phyloP scores from a whole-genome alignment of 1,140 invertebrate genomes.

The Zophobas atratus region DNA sequence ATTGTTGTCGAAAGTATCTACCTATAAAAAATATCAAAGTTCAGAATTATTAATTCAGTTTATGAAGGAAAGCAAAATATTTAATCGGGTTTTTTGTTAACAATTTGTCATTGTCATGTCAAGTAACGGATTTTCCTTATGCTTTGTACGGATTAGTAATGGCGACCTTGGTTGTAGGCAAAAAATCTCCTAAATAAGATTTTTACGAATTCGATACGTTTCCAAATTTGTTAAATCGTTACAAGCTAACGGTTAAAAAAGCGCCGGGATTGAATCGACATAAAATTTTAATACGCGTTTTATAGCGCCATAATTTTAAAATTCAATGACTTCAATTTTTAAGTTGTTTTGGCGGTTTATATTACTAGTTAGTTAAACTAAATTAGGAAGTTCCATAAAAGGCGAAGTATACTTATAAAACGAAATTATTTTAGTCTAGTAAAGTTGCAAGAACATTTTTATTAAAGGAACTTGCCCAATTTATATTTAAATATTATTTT shows the following conservation, averaged over 20 bases:
- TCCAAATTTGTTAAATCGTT: neutral
- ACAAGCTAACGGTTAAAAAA: neutral
- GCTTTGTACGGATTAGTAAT: neutral
- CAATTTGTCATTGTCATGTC: constrained; percentile 35
- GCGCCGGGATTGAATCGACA: neutral
- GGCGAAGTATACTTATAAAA: neutral
- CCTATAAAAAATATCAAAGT: constrained; percentile 42
- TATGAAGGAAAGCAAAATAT: constrained; percentile 10
- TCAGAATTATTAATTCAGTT: constrained; percentile 11
- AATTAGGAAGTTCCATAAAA: constrained; percentile 20
- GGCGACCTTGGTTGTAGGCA: neutral
- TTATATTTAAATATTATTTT: constrained; percentile 34
- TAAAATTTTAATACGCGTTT: constrained; percentile 28
- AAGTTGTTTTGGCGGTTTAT: constrained; percentile 27
- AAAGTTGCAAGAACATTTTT: constrained; percentile 5
- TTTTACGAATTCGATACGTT: neutral
- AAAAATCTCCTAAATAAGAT: neutral
- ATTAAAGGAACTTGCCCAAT: constrained; percentile 14
- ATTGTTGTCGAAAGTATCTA: constrained; percentile 17
- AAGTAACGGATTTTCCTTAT: constrained; percentile 12
- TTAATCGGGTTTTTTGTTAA: constrained; percentile 10
- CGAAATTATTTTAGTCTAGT: constrained; percentile 6
- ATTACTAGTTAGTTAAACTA: constrained; percentile 17
- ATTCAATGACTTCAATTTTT: constrained; percentile 23
- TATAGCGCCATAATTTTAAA: constrained; percentile 33